A percentile compares a stretch with the other conserved stretches of the same genome.
These are phyloP conservation scores for Erinaceus europaeus DNA, from an alignment of 2,113 vertebrate genomes.

Conservation along the genomic window DNA sequence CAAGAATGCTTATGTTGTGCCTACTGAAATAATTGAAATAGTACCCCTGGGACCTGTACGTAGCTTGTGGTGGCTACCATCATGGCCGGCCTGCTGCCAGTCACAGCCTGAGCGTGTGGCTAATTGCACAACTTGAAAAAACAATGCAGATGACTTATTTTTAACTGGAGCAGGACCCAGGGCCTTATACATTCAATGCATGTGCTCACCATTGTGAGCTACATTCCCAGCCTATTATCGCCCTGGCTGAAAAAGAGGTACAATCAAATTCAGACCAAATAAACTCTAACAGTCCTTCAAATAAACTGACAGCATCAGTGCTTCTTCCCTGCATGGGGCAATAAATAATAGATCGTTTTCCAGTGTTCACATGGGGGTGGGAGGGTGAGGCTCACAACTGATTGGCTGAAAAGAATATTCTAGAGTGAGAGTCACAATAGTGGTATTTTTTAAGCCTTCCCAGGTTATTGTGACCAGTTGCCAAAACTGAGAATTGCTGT, in stretches of 20 bases:
- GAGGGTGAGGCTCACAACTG: no score
- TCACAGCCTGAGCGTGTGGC: rapidly evolving
- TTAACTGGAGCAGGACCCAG: no score
- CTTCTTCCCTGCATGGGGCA: not conserved
- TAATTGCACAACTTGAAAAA: constrained; percentile 22
- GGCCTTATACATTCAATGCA: no score
- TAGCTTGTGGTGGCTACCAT: rapidly evolving
- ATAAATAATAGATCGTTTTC: no score
- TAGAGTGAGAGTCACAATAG: not conserved
- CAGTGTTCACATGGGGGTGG: no score
- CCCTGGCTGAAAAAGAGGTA: no score
- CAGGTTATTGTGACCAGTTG: not conserved
- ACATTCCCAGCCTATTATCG: no score
- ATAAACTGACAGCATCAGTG: not conserved
- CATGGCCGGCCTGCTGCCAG: not conserved
- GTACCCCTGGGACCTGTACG: not conserved
- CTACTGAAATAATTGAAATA: not conserved
- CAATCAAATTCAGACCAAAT: not conserved
- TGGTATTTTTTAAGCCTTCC: not conserved
- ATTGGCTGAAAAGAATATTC: not conserved
- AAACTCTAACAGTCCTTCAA: not conserved
- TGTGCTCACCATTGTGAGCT: no score
- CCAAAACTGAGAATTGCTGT: not conserved
- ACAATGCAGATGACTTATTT: no score
- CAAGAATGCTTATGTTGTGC: not conserved